Evolutionary conservation across 2,888 invertebrate species (phyloP), one percentile per base, ranked within the genome.

Genomic region (Terebella lapidaria): DNA sequence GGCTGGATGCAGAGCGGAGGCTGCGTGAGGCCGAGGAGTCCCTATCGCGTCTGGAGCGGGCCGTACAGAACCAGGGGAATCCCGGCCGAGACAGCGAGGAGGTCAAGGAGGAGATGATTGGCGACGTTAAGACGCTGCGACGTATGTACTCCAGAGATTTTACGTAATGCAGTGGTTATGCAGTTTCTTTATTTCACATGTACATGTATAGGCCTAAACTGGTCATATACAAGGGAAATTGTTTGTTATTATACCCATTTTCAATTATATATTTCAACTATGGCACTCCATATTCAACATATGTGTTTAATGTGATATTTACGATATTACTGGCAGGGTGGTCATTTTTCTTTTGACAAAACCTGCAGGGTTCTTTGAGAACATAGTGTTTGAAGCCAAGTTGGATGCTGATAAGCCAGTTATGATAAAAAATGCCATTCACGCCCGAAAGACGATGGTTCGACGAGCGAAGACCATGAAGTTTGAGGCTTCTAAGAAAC

Each of bases 331-430:
- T n/a, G n/a, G n/a, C n/a, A n/a, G n/a, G n/a, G n/a, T n/a, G n/a
- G n/a, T n/a, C n/a, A n/a, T n/a, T n/a, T n/a, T n/a, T n/a, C n/a
- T n/a, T n/a, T n/a, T n/a, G n/a, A n/a, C n/a, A n/a, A n/a, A n/a
- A n/a, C n/a, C n/a, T 75, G 46, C 71, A 82, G 83, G 73, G 59
- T 83, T 82, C 71, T 83, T 83, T 74, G 83, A 83, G 61, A 77
- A 79, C 56, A 71, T 81, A n/a, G 81, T 81, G 2, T 73, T 78
- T 65, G 82, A 82, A 58, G 79, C 81, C 0, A 72, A 77, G 56
- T 66, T 81, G 29, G 81, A 82, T 59, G 78, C 81, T 26, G 78
- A 81, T 62, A 78, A 78, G 61, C 76, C 80, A 20, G 68, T 77
- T 4, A 74, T 81, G 58, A 76, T 81, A 64, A 77, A 77, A 65